phyloP scores from a whole-genome alignment of 2,888 invertebrate genomes.

The Drosophila fungiperda region DNA sequence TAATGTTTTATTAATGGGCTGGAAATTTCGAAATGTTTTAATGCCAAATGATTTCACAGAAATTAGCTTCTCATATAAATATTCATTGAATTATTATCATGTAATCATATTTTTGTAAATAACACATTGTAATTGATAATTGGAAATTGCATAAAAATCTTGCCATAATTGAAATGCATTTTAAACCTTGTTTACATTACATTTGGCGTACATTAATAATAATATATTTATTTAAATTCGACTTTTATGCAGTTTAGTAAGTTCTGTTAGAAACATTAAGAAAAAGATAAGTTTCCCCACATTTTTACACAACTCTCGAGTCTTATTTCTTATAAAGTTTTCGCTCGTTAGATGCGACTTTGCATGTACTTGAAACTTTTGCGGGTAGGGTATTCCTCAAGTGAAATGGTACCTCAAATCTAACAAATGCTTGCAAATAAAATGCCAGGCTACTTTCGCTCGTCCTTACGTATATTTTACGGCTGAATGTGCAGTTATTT shows the following conservation, averaged over 20 bases:
- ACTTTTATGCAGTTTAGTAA: background rate
- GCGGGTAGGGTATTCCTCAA: constrained; percentile 20
- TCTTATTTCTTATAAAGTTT: background rate
- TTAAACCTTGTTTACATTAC: background rate
- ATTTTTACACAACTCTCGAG: background rate
- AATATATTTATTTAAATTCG: background rate
- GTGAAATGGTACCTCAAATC: constrained; percentile 28
- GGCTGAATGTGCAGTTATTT: constrained; percentile 53
- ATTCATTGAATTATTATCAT: background rate
- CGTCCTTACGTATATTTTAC: constrained; percentile 11
- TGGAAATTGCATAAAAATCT: background rate
- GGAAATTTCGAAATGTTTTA: background rate
- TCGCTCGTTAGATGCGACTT: constrained; percentile 1
- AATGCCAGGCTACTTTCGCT: constrained; percentile 32
- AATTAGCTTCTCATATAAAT: background rate
- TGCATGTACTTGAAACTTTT: background rate
- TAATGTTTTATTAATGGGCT: background rate
- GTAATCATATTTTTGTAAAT: background rate
- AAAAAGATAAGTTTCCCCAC: background rate
- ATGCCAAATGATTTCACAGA: background rate
- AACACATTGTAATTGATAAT: background rate
- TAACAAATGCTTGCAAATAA: constrained; percentile 45
- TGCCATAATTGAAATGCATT: background rate
- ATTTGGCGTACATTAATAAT: background rate
- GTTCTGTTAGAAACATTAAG: background rate